These are phyloP conservation scores for Prunella strophiata DNA, from an alignment of 2,797 vertebrate species.

Conservation along the genomic window DNA sequence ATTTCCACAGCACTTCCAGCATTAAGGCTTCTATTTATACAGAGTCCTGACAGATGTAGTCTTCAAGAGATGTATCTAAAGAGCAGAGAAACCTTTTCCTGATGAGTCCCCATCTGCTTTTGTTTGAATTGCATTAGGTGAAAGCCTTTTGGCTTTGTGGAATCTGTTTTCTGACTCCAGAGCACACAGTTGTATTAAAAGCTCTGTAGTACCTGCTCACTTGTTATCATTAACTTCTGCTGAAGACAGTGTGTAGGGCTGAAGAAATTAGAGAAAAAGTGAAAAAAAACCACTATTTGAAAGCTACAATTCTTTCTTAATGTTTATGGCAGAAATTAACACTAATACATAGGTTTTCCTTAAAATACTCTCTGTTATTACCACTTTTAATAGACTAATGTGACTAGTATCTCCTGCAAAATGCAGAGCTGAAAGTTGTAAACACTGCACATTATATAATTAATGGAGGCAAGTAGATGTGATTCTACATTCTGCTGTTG, in stretches of 20 bases:
- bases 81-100: not conserved
- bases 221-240: not conserved
- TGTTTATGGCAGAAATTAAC: not conserved
- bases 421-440: not conserved
- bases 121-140: not conserved
- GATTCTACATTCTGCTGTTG: not conserved
- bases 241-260: not conserved
- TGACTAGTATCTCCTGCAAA: not conserved
- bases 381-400: not conserved
- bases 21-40: not conserved
- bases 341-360: not conserved
- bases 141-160: not conserved
- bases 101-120: not conserved
- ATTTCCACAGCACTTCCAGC: not conserved
- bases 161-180: not conserved
- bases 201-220: not conserved
- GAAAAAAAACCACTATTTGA: not conserved
- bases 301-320: not conserved
- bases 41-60: not conserved
- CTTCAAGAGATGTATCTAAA: conserved; percentile 2
- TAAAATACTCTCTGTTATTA: not conserved
- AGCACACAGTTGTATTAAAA: not conserved
- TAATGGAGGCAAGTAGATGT: not conserved
- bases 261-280: not conserved
- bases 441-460: not conserved